A percentile compares a stretch with the other conserved stretches of the same genome.
Conservation (phyloP, 2,113 vertebrate species). For the Vulpes ferrilata region DNA sequence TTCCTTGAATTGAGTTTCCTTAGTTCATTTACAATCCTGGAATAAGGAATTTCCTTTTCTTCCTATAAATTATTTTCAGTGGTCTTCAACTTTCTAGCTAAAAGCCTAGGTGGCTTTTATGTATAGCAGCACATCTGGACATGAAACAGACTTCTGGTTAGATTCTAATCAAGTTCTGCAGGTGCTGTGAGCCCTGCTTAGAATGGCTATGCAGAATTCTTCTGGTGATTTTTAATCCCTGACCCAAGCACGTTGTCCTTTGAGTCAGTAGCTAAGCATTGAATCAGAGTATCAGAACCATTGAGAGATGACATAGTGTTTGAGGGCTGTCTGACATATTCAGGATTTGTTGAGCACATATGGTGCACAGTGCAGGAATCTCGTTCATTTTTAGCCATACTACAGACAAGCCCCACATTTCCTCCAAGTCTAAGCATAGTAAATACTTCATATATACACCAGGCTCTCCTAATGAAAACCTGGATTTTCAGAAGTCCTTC, state of each 20-base stretch:
- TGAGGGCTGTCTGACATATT: background rate
- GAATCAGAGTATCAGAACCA: background rate
- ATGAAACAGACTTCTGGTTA: background rate
- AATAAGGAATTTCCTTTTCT: background rate
- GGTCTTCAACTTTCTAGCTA: background rate
- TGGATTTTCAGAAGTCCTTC: background rate
- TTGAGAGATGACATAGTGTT: background rate
- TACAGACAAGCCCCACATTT: background rate
- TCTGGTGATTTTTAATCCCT: background rate
- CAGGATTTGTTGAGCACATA: background rate
- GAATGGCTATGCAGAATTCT: background rate
- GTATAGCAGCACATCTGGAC: too few relatives aligned
- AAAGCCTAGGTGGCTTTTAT: background rate
- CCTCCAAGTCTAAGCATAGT: fast-evolving
- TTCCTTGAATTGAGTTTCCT: slow-evolving; percentile 29
- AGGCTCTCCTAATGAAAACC: background rate
- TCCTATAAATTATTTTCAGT: background rate
- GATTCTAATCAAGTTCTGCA: background rate
- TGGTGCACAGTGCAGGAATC: background rate
- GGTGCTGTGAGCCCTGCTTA: background rate
- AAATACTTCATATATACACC: background rate
- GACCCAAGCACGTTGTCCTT: background rate
- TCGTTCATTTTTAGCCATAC: background rate
- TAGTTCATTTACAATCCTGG: background rate
- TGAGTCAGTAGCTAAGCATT: background rate